phyloP scores from a whole-genome alignment of 2,113 vertebrate genomes.

The Alligator mississippiensis region DNA sequence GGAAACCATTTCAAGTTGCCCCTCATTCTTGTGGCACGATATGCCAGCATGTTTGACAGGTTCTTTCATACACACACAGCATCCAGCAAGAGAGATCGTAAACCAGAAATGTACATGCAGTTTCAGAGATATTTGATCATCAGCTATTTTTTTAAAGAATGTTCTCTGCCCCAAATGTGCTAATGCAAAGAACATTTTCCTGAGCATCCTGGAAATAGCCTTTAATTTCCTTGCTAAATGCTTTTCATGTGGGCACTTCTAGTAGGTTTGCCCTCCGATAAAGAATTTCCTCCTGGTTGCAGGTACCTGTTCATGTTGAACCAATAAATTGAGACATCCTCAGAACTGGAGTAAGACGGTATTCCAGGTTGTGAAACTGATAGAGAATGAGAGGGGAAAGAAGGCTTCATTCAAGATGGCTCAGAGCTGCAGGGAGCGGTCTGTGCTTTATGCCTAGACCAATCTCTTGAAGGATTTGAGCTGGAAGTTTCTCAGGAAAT shows the following conservation, averaged over 20 bases:
- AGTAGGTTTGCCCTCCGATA: not conserved
- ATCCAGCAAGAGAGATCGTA: accelerated
- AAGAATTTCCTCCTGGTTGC: not conserved
- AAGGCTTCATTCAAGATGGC: not conserved
- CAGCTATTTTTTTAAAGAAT: not conserved
- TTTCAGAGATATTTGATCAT: not conserved
- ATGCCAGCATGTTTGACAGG: not conserved
- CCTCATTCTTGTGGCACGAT: not conserved
- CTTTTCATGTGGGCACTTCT: not conserved
- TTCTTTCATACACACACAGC: accelerated
- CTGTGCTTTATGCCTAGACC: not conserved
- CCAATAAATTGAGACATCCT: accelerated
- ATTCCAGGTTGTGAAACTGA: not conserved
- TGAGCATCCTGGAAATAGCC: not conserved
- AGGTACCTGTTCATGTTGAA: accelerated
- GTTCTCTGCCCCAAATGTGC: not conserved
- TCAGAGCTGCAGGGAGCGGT: not conserved
- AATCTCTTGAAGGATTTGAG: not conserved
- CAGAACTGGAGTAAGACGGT: not conserved
- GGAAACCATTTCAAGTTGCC: not conserved
- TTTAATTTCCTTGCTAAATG: not conserved
- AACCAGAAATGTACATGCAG: not conserved
- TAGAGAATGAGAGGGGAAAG: not conserved
- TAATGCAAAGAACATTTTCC: not conserved
- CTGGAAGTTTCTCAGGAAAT: not conserved